Conservation (phyloP, 2,797 vertebrate genomes). For the Clamator glandarius region DNA sequence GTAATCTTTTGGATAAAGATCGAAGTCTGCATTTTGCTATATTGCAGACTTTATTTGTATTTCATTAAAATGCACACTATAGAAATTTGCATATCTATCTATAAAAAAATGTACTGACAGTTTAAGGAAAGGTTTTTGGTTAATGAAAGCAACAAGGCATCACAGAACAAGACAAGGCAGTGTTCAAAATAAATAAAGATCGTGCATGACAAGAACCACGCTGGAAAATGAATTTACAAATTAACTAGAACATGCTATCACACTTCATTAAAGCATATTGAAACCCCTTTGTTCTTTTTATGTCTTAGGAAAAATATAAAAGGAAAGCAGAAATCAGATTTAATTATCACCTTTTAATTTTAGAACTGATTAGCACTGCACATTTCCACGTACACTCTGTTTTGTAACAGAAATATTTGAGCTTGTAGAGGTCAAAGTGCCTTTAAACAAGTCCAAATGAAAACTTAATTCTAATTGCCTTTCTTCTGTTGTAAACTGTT, state of each 20-base stretch:
- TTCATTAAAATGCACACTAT: background rate
- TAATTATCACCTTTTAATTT: conserved; percentile 11
- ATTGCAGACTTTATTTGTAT: background rate
- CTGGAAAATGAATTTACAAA: background rate
- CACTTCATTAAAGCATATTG: background rate
- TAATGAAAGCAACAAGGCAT: background rate
- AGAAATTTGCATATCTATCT: fast-evolving
- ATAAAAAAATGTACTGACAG: background rate
- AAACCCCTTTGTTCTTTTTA: background rate
- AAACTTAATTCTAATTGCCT: background rate
- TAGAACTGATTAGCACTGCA: background rate
- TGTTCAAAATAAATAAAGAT: background rate
- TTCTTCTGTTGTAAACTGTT: background rate
- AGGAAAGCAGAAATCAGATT: conserved; percentile 6
- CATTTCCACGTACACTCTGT: background rate
- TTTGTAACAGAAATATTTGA: background rate
- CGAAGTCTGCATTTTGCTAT: background rate
- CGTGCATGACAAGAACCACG: background rate
- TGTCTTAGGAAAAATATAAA: background rate
- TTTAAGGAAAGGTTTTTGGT: background rate
- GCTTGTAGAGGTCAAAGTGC: background rate
- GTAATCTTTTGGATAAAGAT: background rate
- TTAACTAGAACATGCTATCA: background rate
- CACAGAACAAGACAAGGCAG: background rate
- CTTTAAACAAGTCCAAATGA: background rate